A percentile compares a stretch with the other conserved stretches of the same genome.
These are phyloP conservation scores for Paedocypris sp. DNA, from an alignment of 2,113 vertebrate species.

Conservation along the genomic window DNA sequence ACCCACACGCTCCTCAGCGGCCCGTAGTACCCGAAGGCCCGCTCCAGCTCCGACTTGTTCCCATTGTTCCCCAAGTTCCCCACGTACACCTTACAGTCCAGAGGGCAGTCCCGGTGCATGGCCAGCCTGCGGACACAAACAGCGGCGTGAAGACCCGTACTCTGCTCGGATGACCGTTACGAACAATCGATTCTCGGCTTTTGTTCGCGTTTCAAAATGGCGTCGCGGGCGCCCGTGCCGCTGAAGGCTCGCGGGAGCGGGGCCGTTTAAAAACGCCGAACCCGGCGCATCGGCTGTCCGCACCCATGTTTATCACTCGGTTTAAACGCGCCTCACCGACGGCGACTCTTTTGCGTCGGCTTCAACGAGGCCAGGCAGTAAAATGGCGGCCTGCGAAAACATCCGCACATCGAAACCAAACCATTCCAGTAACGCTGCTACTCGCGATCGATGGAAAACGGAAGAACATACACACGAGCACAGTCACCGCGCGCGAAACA, in stretches of 20 bases:
- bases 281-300: too few species aligned
- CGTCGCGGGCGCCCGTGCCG: background rate
- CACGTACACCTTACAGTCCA: constrained; percentile 98
- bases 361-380: too few species aligned
- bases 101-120: constrained; percentile 96
- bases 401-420: too few species aligned
- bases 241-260: too few species aligned
- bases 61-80: constrained; percentile 98
- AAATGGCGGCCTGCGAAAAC: constrained; percentile 1
- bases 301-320: too few species aligned
- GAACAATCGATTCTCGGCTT: background rate
- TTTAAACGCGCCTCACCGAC: too few species aligned
- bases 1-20: constrained; percentile 96
- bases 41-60: constrained; percentile 93
- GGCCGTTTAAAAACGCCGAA: too few species aligned
- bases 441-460: too few species aligned
- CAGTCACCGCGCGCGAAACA: too few species aligned
- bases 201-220: constrained; percentile 26
- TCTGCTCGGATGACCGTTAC: constrained; percentile 37
- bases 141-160: background rate
- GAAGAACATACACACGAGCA: too few species aligned
- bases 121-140: constrained; percentile 41
- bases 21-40: constrained; percentile 93
- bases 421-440: too few species aligned
- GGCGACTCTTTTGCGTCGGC: too few species aligned